Percentiles rank a stretch among this genome's conserved stretches.
phyloP scores from a whole-genome alignment of 2,113 vertebrate genomes.

The Hippocampus guttulatus region DNA sequence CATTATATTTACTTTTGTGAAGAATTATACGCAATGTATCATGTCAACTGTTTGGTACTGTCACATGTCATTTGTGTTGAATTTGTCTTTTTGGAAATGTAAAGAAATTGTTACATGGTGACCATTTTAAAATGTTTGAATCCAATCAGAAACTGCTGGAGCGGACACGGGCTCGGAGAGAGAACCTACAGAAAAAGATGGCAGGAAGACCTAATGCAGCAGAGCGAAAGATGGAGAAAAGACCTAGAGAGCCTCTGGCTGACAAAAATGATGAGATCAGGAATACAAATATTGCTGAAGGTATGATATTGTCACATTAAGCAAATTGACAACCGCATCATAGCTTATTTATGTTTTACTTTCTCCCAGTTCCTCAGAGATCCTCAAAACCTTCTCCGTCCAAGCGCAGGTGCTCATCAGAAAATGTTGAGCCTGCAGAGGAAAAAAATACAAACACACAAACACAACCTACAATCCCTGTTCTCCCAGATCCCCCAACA shows the following conservation, averaged over 20 bases:
- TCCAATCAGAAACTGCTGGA: constrained; percentile 87
- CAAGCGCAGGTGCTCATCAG: constrained; percentile 83
- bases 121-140: constrained; percentile 3
- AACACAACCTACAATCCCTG: constrained; percentile 6
- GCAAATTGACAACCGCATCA: not conserved
- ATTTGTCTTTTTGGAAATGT: not conserved
- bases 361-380: constrained; percentile 65
- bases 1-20: not conserved
- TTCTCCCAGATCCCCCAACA: constrained; percentile 50
- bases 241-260: constrained; percentile 81
- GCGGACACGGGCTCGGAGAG: constrained; percentile 89
- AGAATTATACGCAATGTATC: not conserved
- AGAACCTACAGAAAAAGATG: constrained; percentile 95
- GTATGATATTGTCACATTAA: constrained; percentile 53
- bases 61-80: not conserved
- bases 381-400: constrained; percentile 85
- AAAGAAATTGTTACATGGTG: not conserved
- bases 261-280: constrained; percentile 77
- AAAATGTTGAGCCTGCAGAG: constrained; percentile 51
- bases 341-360: not conserved
- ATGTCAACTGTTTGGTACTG: not conserved
- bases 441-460: constrained; percentile 72
- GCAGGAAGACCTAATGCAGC: constrained; percentile 79
- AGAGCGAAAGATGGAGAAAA: constrained; percentile 71
- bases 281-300: constrained; percentile 66